Percentiles rank a stretch among this genome's conserved stretches.
phyloP scores from a whole-genome alignment of 2,797 vertebrate species.

The Mus minutoides region DNA sequence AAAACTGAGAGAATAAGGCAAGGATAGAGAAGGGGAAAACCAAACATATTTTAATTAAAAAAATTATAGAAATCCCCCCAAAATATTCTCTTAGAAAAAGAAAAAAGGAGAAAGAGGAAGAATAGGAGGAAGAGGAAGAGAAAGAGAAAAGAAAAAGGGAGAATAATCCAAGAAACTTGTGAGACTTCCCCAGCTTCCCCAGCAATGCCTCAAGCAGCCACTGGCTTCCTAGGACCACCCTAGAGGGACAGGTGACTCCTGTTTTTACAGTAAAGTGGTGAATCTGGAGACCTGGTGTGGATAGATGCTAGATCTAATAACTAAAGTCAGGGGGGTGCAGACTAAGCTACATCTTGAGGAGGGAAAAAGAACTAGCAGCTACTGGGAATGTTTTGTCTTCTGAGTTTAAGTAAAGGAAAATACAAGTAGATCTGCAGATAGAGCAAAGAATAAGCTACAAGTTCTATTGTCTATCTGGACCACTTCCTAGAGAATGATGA shows the following conservation, averaged over 20 bases:
- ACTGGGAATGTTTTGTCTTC: slow-evolving; percentile 47
- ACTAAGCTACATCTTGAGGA: background rate
- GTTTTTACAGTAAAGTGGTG: background rate
- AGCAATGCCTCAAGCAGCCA: background rate
- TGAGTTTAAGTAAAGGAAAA: slow-evolving; percentile 54
- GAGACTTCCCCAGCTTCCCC: background rate
- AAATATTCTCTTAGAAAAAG: too few species aligned
- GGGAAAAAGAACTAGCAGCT: slow-evolving; percentile 29
- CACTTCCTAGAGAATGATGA: slow-evolving; percentile 19
- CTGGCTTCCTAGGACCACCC: background rate
- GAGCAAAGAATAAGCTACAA: slow-evolving; percentile 31
- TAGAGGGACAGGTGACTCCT: background rate
- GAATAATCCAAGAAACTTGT: background rate
- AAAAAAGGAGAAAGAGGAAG: background rate
- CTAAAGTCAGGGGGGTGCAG: background rate
- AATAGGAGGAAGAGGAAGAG: too few species aligned
- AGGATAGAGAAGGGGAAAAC: background rate
- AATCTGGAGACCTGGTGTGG: background rate
- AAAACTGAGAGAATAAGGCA: background rate
- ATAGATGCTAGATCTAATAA: background rate
- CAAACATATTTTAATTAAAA: background rate
- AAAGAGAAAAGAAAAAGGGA: background rate
- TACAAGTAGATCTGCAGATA: background rate
- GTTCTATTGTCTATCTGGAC: slow-evolving; percentile 18
- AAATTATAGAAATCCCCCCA: background rate